Base-by-base conservation (phyloP, 1,140 invertebrate species). In the Mizuhopecten yessoensis region DNA sequence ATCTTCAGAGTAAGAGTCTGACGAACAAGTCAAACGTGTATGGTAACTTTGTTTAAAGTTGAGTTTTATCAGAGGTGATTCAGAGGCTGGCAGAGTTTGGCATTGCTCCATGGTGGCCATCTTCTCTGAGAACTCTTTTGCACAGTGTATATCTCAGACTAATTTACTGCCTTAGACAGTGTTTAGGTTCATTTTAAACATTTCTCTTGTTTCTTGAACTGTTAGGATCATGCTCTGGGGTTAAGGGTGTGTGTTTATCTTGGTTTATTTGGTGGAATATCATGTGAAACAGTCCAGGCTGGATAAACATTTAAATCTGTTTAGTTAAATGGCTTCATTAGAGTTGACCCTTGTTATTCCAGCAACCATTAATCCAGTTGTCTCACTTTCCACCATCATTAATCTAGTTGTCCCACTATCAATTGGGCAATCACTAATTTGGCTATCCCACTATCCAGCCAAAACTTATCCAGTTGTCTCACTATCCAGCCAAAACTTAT, bases 41-140 rank as follows among this genome's bases (percentile, higher is more conserved):
- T 23, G 20, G 2, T 49, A 49, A 49, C 45, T 2, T 49, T 49
- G 45, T 29, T 75, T 9, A 17, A 75, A n/a, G 23, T 75, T n/a
- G 57, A 75, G 57, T 75, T 75, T 75, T 75, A 75, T 75, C 57
- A 75, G 57, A 29, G 29, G 57, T 75, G 57, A 75, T 75, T 75
- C 57, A 5, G 9, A 13, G 17, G 10, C 42, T 15, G 42, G 5
- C n/a, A n/a, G 57, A n/a, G 23, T 75, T 75, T 75, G 57, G 57
- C 57, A 75, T 13, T 5, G 2, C 5, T 75, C 57, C 57, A 75
- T 75, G 29, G 57, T 5, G 3, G 5, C 57, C n/a, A 57, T 75
- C 57, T 3, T 29, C 2, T 75, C 57, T 5, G 57, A 29, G 3
- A 49, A 15, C 45, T 49, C 45, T 49, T 2, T 13, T 49, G 45